Percentiles rank a stretch among this genome's conserved stretches.
These are phyloP conservation scores for Chlamydotis undulata DNA, from an alignment of 2,113 vertebrate species.

Conservation along the genomic window DNA sequence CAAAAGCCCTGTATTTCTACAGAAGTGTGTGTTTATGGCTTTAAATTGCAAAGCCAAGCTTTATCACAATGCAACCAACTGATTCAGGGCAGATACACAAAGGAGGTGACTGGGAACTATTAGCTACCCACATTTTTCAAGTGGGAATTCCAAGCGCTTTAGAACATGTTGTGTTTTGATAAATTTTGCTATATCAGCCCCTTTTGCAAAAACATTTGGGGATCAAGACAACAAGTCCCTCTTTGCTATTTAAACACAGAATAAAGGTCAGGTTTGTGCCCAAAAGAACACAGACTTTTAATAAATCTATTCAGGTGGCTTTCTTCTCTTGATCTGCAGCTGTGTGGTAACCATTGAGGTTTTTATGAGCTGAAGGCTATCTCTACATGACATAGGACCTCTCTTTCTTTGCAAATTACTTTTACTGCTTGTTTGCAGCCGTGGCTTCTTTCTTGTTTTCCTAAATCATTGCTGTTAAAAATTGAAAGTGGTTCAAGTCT, in stretches of 20 bases:
- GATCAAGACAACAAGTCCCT: background rate
- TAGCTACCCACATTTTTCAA: background rate
- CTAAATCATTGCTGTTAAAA: slow-evolving; percentile 13
- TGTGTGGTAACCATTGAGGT: background rate
- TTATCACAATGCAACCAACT: background rate
- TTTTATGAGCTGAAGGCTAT: slow-evolving; percentile 10
- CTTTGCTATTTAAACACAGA: background rate
- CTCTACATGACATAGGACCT: background rate
- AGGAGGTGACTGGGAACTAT: background rate
- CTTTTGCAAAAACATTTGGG: background rate
- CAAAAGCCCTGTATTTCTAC: background rate
- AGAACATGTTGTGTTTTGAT: slow-evolving; percentile 9
- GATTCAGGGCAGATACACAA: background rate
- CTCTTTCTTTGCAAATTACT: background rate
- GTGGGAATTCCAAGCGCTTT: slow-evolving; percentile 25
- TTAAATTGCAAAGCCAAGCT: background rate
- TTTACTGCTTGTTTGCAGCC: background rate
- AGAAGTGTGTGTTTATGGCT: background rate
- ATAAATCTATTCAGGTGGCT: slow-evolving; percentile 1
- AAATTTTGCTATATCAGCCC: slow-evolving; percentile 3
- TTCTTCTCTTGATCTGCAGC: slow-evolving; percentile 5
- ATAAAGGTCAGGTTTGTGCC: slow-evolving; percentile 10
- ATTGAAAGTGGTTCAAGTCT: slow-evolving; percentile 35
- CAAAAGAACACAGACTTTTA: background rate
- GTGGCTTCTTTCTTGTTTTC: slow-evolving; percentile 4